Evolutionary conservation across 2,113 vertebrate species (phyloP).

Genomic region (Fukomys damarensis): DNA sequence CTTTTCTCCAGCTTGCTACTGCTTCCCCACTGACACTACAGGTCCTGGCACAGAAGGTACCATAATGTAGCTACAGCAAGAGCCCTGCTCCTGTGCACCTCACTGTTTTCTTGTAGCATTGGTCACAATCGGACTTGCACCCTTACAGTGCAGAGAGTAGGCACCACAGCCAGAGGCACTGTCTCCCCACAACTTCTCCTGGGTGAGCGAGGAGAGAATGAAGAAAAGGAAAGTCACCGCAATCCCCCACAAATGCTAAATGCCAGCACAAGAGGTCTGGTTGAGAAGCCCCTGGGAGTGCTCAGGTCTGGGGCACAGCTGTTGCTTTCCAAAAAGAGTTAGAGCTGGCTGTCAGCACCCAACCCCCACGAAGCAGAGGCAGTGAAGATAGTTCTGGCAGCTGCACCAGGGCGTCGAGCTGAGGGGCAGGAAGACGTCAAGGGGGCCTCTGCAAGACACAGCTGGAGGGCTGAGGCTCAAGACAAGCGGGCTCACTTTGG

Average conservation of each 20-base stretch:
- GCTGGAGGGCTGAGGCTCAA: neutral
- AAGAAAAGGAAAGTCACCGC: neutral
- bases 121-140: neutral
- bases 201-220: neutral
- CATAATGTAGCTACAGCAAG: neutral
- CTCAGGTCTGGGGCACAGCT: conserved; percentile 30
- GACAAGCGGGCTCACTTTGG: neutral
- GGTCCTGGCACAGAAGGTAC: neutral
- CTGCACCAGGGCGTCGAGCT: neutral
- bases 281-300: neutral
- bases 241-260: neutral
- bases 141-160: neutral
- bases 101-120: neutral
- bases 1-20: neutral
- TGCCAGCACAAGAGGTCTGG: neutral
- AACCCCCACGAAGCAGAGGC: neutral
- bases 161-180: neutral
- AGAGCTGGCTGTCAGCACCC: neutral
- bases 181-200: neutral
- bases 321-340: conserved; percentile 4
- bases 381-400: neutral
- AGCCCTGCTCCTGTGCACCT: neutral
- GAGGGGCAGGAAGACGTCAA: neutral
- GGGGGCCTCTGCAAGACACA: neutral
- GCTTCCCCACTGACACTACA: neutral